phyloP scores from a whole-genome alignment of 92 coral and sea anemone species.

The Zoanthus gigantus region DNA sequence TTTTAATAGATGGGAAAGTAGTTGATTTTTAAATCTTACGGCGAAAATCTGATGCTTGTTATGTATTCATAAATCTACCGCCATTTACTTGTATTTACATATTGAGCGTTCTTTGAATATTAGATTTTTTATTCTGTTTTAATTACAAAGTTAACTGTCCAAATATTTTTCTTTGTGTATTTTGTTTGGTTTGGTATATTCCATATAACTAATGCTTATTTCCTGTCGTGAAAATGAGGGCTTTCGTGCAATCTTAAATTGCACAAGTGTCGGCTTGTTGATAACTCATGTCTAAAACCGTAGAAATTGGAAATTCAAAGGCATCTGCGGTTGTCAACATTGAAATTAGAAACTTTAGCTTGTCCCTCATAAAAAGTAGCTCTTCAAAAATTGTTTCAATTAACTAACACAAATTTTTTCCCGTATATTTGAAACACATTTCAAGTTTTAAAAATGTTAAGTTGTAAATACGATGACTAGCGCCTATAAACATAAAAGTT shows the following conservation, averaged over 20 bases:
- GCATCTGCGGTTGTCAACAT: background rate
- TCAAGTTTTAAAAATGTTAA: too few relatives aligned
- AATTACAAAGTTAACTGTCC: background rate
- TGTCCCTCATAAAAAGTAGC: background rate
- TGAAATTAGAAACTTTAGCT: background rate
- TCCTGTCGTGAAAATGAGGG: too few relatives aligned
- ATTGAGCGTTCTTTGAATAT: conserved; percentile 17
- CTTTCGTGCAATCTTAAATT: background rate
- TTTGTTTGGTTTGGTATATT: background rate
- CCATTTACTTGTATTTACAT: background rate
- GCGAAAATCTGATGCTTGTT: conserved; percentile 3
- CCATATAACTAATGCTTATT: background rate
- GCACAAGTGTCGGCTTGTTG: background rate
- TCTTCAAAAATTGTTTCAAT: too few relatives aligned
- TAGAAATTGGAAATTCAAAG: background rate
- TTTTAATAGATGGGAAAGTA: background rate
- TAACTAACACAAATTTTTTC: too few relatives aligned
- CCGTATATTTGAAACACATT: too few relatives aligned
- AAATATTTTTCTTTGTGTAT: background rate
- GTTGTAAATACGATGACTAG: too few relatives aligned
- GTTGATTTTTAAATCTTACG: background rate
- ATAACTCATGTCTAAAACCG: background rate
- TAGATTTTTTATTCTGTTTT: background rate
- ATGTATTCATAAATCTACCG: background rate
- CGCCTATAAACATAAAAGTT: too few relatives aligned